Evolutionary conservation across 2,113 vertebrate genomes (phyloP).

Genomic region (Malurus alboscapulatus): DNA sequence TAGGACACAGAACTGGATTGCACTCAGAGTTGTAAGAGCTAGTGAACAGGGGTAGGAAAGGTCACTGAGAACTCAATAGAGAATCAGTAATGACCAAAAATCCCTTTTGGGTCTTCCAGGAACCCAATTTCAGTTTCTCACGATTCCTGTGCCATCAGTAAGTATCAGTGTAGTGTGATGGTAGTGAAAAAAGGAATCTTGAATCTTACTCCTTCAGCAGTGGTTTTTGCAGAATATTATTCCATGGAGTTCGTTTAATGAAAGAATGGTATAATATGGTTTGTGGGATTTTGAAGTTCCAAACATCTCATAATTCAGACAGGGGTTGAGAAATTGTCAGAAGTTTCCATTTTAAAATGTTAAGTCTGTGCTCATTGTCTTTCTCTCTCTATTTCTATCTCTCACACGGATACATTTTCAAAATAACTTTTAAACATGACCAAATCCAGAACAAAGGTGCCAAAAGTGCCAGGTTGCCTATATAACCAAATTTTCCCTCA

Average conservation of each 20-base stretch:
- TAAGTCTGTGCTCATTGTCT: neutral
- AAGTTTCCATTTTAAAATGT: neutral
- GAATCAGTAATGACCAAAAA: neutral
- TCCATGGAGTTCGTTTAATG: neutral
- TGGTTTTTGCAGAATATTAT: neutral
- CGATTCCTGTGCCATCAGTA: neutral
- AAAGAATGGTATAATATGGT: neutral
- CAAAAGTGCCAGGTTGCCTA: neutral
- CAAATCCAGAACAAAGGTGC: neutral
- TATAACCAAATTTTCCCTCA: neutral
- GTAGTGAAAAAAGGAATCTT: neutral
- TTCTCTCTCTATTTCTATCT: neutral
- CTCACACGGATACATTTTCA: neutral
- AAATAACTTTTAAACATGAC: neutral
- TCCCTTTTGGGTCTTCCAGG: neutral
- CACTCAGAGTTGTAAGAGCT: neutral
- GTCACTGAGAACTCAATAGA: neutral
- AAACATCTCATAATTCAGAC: neutral
- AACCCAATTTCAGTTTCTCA: neutral
- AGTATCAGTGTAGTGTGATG: neutral
- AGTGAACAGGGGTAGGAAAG: neutral
- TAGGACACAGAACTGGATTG: neutral
- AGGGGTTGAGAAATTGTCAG: neutral
- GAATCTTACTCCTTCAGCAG: neutral
- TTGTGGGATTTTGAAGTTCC: neutral